phyloP scores from a whole-genome alignment of 2,113 vertebrate genomes.

The Tragulus kanchil region DNA sequence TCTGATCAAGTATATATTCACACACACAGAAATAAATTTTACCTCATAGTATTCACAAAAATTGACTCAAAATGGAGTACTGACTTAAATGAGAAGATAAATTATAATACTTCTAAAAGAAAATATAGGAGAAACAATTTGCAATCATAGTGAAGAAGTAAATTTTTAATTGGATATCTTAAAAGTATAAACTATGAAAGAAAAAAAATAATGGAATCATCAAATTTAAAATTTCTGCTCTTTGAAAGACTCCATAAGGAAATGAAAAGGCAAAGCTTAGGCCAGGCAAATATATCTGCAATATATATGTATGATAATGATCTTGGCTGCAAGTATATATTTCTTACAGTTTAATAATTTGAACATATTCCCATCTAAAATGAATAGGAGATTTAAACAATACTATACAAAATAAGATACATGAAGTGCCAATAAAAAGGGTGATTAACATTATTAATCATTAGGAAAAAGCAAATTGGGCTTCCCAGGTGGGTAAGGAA shows the following conservation, averaged over 20 bases:
- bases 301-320: neutral
- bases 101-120: neutral
- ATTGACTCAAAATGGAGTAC: neutral
- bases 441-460: neutral
- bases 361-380: neutral
- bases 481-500: neutral
- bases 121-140: neutral
- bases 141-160: neutral
- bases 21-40: neutral
- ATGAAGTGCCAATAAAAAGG: neutral
- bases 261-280: neutral
- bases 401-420: neutral
- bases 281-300: neutral
- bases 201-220: neutral
- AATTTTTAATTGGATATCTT: neutral
- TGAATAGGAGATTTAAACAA: neutral
- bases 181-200: neutral
- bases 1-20: neutral
- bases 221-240: neutral
- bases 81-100: neutral
- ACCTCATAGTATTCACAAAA: neutral
- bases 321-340: neutral
- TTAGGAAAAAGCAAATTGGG: neutral
- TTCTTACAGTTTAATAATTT: neutral
- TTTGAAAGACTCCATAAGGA: constrained; percentile 17